Conservation (phyloP, 2,113 vertebrate species). For the Jacana jacana region DNA sequence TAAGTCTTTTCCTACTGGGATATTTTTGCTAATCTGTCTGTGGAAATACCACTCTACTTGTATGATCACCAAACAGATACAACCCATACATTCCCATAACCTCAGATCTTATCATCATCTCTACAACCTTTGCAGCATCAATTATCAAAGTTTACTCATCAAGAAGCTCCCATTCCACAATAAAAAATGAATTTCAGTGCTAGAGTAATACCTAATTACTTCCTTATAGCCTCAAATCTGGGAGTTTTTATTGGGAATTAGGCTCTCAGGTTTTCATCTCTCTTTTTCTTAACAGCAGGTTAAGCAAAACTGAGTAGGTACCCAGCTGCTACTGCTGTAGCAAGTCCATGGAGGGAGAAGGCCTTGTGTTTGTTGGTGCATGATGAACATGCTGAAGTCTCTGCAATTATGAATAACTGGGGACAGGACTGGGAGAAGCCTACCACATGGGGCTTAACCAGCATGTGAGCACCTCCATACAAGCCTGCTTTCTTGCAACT, state of each 20-base stretch:
- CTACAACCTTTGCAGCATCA: not conserved
- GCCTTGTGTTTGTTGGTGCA: not conserved
- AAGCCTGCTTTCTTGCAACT: not conserved
- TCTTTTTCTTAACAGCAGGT: not conserved
- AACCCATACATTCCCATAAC: not conserved
- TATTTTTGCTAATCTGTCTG: not conserved
- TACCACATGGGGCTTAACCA: not conserved
- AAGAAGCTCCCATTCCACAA: not conserved
- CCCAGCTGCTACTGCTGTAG: not conserved
- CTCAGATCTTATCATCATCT: conserved; percentile 26
- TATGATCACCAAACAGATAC: not conserved
- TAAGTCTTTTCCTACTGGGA: not conserved
- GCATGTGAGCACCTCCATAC: not conserved
- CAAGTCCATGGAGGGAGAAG: not conserved
- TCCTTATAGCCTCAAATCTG: not conserved
- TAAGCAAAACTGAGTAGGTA: not conserved
- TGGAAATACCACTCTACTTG: not conserved
- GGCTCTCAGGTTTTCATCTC: not conserved
- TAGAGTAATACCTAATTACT: not conserved
- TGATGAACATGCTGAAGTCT: not conserved
- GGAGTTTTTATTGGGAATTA: not conserved
- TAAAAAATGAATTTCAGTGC: not conserved
- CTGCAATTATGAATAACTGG: not conserved
- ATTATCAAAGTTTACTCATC: not conserved
- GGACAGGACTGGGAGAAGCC: not conserved